Base-by-base conservation (phyloP, 35 echinoderm and acorn worm species). In the Holothuria glaberrima region DNA sequence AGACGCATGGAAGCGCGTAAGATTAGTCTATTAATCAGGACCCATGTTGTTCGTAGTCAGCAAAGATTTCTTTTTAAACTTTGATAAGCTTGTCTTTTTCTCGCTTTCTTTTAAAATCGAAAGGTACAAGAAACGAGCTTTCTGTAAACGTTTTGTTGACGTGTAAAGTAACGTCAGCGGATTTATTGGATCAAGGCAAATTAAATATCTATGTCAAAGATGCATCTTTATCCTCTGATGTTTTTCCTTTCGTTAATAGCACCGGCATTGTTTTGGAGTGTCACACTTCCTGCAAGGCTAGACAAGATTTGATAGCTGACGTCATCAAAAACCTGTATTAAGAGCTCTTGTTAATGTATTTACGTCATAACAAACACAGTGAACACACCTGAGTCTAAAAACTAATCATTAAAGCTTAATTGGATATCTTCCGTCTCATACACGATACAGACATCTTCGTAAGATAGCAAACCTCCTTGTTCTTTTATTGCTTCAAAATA, bases 371-470 rank as follows among this genome's bases (percentile, higher is more conserved):
- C 18, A 41, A 52, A 78, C 74, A 78, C 26, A 48, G 38, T 52
- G 25, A 22, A 48, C 44, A 21, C 74, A 78, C 74, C 74, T 78
- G 74, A 78, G 74, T 78, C 74, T 78, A 48, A 50, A 41, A 22
- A 78, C 29, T 78, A 78, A 78, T 78, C 74, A 78, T 78, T 6
- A 78, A 78, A 28, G 41, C 74, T 78, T 78, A 78, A 78, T 78
- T 48, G 74, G 44, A 48, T 24, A 22, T 48, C 20, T 48, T 25
- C 44, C 38, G 74, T 78, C 44, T 41, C 44, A 48, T 41, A 48
- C 50, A 78, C 35, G 44, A 35, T 48, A 26, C n/a, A 38, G 21
- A 31, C 31, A n/a, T 21, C 74, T 78, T 27, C 44, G 19, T 30
- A 48, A 78, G 74, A 78, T 78, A 78, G 20, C 74, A 78, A 78